Conservation (phyloP, 2,797 vertebrate species). For the Halcyon leucocephala region DNA sequence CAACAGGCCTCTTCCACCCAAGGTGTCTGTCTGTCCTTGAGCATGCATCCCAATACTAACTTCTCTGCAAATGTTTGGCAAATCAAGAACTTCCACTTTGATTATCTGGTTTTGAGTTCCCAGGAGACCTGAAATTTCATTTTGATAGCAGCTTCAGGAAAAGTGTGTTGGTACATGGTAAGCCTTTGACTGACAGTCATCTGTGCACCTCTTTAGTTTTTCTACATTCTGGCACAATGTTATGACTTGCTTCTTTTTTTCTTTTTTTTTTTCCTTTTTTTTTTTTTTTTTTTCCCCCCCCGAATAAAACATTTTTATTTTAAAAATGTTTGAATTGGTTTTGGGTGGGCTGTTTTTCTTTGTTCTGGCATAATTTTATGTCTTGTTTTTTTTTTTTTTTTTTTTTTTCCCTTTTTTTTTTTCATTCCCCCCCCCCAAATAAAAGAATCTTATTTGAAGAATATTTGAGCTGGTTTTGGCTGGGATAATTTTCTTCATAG, state of each 20-base stretch:
- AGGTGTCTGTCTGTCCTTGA: background rate
- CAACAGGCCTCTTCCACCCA: background rate
- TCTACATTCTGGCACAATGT: background rate
- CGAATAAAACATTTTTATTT: background rate
- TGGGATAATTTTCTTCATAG: background rate
- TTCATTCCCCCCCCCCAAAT: background rate
- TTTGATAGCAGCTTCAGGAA: background rate
- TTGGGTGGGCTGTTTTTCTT: background rate
- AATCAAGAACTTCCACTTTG: background rate
- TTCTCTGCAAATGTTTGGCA: background rate
- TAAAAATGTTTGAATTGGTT: background rate
- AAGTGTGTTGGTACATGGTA: background rate
- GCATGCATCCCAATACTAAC: background rate
- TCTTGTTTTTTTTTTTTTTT: background rate
- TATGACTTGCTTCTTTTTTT: background rate
- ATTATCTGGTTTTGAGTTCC: background rate
- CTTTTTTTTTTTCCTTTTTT: too few species aligned
- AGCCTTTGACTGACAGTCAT: background rate
- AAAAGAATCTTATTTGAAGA: background rate
- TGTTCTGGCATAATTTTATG: background rate
- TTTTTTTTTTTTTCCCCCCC: too few species aligned
- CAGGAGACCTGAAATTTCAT: background rate
- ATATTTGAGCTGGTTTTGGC: background rate
- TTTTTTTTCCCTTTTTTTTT: too few species aligned
- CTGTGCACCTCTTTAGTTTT: background rate